phyloP scores from a whole-genome alignment of 2,888 invertebrate genomes.

The Leptinotarsa juncta region DNA sequence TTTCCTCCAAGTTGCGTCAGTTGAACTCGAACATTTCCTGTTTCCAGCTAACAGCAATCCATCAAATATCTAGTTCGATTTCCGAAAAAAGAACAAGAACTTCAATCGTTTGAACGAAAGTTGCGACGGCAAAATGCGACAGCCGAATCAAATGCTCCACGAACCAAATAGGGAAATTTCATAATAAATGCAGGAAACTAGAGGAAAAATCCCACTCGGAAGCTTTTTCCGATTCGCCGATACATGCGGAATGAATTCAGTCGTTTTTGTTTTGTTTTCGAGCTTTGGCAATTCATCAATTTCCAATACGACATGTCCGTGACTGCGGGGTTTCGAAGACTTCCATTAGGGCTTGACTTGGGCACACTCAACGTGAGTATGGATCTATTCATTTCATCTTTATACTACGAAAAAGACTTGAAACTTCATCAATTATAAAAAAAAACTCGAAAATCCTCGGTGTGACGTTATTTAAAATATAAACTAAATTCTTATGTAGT shows the following conservation, averaged over 20 bases:
- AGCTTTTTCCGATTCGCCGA: slow-evolving; percentile 9
- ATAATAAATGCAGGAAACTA: slow-evolving; percentile 16
- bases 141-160: not conserved
- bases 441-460: not conserved
- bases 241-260: slow-evolving; percentile 1
- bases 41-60: not conserved
- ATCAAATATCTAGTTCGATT: not conserved
- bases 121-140: too few species aligned
- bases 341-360: slow-evolving; percentile 8
- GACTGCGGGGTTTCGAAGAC: not conserved
- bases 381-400: slow-evolving; percentile 15
- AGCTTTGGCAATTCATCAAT: slow-evolving; percentile 8
- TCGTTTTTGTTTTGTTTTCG: not conserved
- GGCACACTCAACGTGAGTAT: not conserved
- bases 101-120: not conserved
- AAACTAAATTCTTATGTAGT: not conserved
- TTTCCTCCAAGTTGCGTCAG: not conserved
- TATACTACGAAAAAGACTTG: not conserved
- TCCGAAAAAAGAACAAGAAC: not conserved
- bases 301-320: slow-evolving; percentile 5
- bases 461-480: not conserved
- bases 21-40: not conserved
- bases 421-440: not conserved
- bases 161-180: slow-evolving; percentile 1
- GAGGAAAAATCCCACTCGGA: slow-evolving; percentile 4